phyloP scores from a whole-genome alignment of 2,113 vertebrate species.

The Sisor rabdophorus region DNA sequence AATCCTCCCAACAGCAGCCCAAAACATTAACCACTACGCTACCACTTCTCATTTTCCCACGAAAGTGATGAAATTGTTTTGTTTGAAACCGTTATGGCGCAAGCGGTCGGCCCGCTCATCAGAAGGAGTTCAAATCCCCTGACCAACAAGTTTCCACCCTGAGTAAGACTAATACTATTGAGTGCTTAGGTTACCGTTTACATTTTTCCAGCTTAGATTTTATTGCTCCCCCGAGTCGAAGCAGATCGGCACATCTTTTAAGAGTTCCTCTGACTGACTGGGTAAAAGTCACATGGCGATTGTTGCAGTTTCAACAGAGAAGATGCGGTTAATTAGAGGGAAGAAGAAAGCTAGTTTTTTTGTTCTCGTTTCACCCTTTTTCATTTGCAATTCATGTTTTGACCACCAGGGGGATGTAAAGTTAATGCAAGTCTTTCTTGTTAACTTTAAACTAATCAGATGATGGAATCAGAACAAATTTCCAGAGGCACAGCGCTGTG shows the following conservation, averaged over 20 bases:
- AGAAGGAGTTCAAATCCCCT: too few species aligned
- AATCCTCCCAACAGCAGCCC: too few species aligned
- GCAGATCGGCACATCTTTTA: not conserved
- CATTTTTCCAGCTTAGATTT: not conserved
- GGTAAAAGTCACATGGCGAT: not conserved
- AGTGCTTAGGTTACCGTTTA: not conserved
- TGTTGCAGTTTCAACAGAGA: not conserved
- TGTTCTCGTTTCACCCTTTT: too few species aligned
- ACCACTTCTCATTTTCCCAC: not conserved
- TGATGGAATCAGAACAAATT: slow-evolving; percentile 48
- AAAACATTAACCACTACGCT: too few species aligned
- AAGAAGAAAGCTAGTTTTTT: not conserved
- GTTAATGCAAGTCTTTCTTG: too few species aligned
- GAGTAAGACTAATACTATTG: too few species aligned
- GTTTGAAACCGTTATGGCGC: not conserved
- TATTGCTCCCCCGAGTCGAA: not conserved
- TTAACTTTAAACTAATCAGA: slow-evolving; percentile 1
- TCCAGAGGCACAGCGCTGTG: slow-evolving; percentile 51
- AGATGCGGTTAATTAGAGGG: not conserved
- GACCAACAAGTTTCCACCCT: too few species aligned
- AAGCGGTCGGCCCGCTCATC: too few species aligned
- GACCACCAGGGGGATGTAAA: not conserved
- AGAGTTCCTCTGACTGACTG: not conserved
- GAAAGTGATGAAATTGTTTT: not conserved
- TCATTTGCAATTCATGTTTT: not conserved